Evolutionary conservation across 2,888 invertebrate genomes (phyloP), one percentile per base, ranked within the genome.

Genomic region (Clivina fossor): DNA sequence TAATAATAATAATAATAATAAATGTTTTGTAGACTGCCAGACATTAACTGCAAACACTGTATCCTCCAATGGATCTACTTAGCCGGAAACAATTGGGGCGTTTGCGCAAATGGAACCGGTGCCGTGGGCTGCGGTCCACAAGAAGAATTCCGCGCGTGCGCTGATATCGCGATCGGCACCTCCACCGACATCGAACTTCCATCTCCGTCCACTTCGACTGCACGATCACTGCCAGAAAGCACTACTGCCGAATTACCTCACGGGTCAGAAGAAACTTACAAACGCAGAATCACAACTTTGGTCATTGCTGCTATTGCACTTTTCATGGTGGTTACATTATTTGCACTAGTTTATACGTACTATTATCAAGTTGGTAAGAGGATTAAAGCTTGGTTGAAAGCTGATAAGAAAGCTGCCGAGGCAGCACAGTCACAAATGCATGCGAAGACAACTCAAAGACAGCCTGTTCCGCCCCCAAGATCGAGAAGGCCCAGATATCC

Each of bases 51-150:
- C 70, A 73, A 80, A 8, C 90, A 90, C 69, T 93, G 93, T 68
- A 82, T 93, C 2, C 75, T 93, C 56, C 93, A 93, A 68, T 93
- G 93, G 93, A 81, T 86, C 62, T 93, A 93, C 71, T 80, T 89
- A 51, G 91, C 93, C 37, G 91, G 72, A 2, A 90, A 90, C 67
- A 90, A 89, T 68, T 91, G 90, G 90, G 90, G 90, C 1, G 78
- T 77, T 9, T 88, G 88, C 66, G 77, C 77, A 1, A 83, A 88
- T 66, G 87, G 86, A 0, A 83, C 81, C 40, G 89, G 86, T 24
- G 86, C 85, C 0, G 86, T 93, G 1, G 93, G 93, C 0, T 93
- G 93, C 67, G 93, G 93, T 0, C 88, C 88, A 0, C 93, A 93
- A 69, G 93, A 93, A 69, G 90, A 92, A 67, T 93, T 93, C 67